These are phyloP conservation scores for Lerista edwardsae DNA, from an alignment of 2,797 vertebrate species.

Conservation along the genomic window DNA sequence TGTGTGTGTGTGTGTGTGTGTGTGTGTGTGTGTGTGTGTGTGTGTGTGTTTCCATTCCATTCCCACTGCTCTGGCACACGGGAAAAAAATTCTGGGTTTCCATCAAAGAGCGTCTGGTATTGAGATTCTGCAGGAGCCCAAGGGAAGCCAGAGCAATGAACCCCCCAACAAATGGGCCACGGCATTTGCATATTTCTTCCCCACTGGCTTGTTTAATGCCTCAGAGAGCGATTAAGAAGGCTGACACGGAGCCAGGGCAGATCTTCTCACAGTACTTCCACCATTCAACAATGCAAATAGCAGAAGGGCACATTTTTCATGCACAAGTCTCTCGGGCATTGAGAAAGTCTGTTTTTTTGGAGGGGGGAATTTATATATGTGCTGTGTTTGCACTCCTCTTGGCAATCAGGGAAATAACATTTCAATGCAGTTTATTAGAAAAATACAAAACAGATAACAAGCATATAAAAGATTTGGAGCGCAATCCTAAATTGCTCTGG, in stretches of 20 bases:
- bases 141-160: slow-evolving; percentile 26
- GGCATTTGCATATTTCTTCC: slow-evolving; percentile 29
- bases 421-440: no score
- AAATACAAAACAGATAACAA: no score
- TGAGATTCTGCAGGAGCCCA: slow-evolving; percentile 47
- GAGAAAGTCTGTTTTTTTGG: background rate
- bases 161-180: slow-evolving; percentile 5
- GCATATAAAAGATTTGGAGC: no score
- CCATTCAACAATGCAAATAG: slow-evolving; percentile 15
- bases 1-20: no score
- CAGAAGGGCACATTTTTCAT: background rate
- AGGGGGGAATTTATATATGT: no score
- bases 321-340: background rate
- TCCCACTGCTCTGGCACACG: background rate
- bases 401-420: no score
- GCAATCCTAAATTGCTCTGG: no score
- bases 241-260: slow-evolving; percentile 8
- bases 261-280: slow-evolving; percentile 25
- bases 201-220: slow-evolving; percentile 24
- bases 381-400: no score
- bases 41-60: background rate
- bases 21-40: no score
- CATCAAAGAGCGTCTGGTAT: background rate
- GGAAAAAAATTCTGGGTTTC: background rate
- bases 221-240: slow-evolving; percentile 20